phyloP scores from a whole-genome alignment of 2,113 vertebrate genomes.

The Marcusenius ussheri region DNA sequence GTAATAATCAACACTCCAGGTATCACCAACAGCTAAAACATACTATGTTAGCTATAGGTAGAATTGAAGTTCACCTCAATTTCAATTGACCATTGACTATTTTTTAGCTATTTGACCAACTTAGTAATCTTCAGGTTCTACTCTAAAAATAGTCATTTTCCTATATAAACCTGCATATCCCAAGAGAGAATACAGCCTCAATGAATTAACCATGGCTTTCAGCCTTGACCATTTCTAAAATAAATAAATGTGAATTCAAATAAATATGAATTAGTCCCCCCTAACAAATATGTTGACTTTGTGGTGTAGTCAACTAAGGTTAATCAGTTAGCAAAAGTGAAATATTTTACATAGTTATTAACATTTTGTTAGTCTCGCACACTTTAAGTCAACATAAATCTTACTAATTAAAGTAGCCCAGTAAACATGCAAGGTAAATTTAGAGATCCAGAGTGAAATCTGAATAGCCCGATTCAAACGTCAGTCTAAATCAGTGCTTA shows the following conservation, averaged over 20 bases:
- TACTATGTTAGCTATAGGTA: neutral
- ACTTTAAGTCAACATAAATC: constrained; percentile 49
- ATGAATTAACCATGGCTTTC: constrained; percentile 24
- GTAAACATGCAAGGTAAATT: constrained; percentile 61
- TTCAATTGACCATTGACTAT: neutral
- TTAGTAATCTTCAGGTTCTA: neutral
- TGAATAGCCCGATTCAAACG: constrained; percentile 45
- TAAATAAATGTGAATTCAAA: neutral
- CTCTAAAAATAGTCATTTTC: constrained; percentile 18
- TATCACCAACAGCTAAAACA: neutral
- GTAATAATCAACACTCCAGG: neutral
- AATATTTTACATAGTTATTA: constrained; percentile 60
- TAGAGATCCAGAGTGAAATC: constrained; percentile 41
- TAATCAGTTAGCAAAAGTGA: constrained; percentile 21
- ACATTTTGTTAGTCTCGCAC: constrained; percentile 36
- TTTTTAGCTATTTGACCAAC: neutral
- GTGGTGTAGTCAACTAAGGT: neutral
- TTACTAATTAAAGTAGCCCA: constrained; percentile 59
- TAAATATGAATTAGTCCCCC: neutral
- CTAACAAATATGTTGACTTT: constrained; percentile 21
- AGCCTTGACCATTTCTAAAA: neutral
- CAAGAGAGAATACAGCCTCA: constrained; percentile 43
- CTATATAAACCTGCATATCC: constrained; percentile 32
- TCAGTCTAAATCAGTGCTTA: constrained; percentile 60
- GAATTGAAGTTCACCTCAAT: neutral